Evolutionary conservation across 92 coral and sea anemone genomes (phyloP), one percentile per base, ranked within the genome.

Genomic region (Siderastrea radians): DNA sequence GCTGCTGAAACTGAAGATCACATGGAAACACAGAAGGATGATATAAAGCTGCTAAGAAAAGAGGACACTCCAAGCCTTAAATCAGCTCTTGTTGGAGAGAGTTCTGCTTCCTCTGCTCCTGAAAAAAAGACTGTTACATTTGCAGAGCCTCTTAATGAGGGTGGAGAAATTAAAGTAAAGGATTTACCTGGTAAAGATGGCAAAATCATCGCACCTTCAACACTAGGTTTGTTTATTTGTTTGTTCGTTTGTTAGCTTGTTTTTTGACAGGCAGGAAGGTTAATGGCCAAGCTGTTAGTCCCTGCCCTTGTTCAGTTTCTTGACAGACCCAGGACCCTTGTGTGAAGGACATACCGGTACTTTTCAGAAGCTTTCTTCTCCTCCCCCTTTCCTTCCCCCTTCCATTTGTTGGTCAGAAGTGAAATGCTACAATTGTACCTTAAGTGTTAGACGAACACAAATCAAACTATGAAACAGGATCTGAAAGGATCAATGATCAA

Each of bases 41-140:
- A 84, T 6, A 45, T 49, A 1, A 84, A 73, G 15, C 63, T 61
- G 72, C 13, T 62, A 9, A 60, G 51, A 50, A 84, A 84, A 38
- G 87, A 84, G 63, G 87, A 84, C 3, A 15, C 60, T 9, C 82
- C 87, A 52, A 73, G 44, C 72, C 81, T 83, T 13, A 88, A 88
- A 81, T 73, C 91, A 48, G 87, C 80, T 1, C 80, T 81, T 48
- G 87, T 53, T 0, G 79, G 79, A 69, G 92, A 92, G 16, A 53
- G 75, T 49, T 13, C 81, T 11, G 49, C 46, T 2, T n/a, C 59
- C 1, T 51, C 69, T 50, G 7, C 68, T 52, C 93, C 91, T 1
- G 96, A 93, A 61, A 93, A 86, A 83, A 93, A 93, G 91, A 93
- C 96, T n/a, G 96, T 93, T 3, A 93, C 86, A 16, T 93, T 93